Evolutionary conservation across 1,140 invertebrate genomes (phyloP).

Genomic region (Asobara japonica): DNA sequence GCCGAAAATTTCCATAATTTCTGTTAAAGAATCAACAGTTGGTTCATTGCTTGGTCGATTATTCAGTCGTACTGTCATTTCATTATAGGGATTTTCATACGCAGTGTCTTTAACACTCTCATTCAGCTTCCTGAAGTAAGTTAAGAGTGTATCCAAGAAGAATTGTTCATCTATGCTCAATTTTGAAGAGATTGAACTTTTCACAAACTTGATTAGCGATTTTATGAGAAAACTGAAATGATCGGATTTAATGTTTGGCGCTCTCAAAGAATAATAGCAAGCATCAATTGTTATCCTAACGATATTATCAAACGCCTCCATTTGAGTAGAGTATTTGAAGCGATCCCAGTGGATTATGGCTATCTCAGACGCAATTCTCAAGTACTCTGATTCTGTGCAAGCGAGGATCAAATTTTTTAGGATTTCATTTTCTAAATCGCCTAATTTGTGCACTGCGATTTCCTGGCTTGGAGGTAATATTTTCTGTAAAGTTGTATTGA

Average conservation of each 20-base stretch:
- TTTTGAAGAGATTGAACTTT: constrained; percentile 21
- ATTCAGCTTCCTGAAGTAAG: constrained; percentile 30
- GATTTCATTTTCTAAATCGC: constrained; percentile 39
- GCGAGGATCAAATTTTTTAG: constrained; percentile 51
- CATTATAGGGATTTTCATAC: constrained; percentile 30
- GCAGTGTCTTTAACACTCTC: constrained; percentile 35
- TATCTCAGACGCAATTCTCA: constrained; percentile 31
- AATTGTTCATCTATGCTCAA: constrained; percentile 1
- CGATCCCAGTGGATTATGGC: constrained; percentile 30
- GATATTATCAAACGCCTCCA: constrained; percentile 41
- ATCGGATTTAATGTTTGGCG: constrained; percentile 32
- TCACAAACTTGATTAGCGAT: constrained; percentile 32
- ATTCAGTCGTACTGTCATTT: constrained; percentile 22
- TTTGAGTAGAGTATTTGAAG: constrained; percentile 40
- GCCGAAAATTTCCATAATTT: constrained; percentile 15
- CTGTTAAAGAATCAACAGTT: background rate
- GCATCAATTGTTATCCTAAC: constrained; percentile 49
- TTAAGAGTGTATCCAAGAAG: constrained; percentile 29
- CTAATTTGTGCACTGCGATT: constrained; percentile 22
- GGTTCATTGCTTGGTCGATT: constrained; percentile 23
- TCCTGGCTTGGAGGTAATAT: background rate
- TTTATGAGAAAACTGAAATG: constrained; percentile 37
- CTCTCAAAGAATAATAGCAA: constrained; percentile 48
- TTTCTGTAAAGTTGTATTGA: background rate
- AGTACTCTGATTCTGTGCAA: constrained; percentile 43